Evolutionary conservation across 1,140 invertebrate species (phyloP).

Genomic region (Globodera ellingtonae): DNA sequence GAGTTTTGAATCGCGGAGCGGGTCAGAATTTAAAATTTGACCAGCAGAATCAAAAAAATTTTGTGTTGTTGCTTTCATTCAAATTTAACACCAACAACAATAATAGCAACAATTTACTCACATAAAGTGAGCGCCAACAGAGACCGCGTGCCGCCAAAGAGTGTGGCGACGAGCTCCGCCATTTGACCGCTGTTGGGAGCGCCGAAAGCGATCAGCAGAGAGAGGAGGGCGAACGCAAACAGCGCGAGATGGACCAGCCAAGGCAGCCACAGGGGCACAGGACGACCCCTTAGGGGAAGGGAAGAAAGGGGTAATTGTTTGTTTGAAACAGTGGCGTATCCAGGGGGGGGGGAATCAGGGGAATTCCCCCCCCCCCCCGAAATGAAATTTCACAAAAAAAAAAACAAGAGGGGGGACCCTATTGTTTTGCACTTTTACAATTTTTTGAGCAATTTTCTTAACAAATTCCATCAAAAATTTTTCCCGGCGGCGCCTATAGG

Average conservation of each 20-base stretch:
- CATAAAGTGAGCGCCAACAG: conserved; percentile 22
- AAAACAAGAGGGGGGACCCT: no score
- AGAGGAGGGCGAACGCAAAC: background rate
- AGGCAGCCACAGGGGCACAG: background rate
- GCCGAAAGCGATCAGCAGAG: background rate
- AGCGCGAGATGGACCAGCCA: background rate
- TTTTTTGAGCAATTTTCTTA: no score
- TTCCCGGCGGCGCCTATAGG: no score
- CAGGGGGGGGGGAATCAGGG: no score
- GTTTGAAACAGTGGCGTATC: no score
- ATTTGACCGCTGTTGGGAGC: conserved; percentile 13
- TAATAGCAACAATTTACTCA: background rate
- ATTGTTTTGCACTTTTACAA: no score
- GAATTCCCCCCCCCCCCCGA: no score
- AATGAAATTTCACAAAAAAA: no score
- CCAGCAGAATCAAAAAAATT: background rate
- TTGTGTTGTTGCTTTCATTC: background rate
- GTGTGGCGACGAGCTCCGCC: background rate
- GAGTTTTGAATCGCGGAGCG: no score
- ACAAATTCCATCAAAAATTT: no score
- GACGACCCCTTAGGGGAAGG: background rate
- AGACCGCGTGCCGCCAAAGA: conserved; percentile 5
- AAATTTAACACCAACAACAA: no score
- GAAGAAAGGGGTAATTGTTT: background rate
- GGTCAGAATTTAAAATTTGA: background rate